Percentiles rank a stretch among this genome's conserved stretches.
Evolutionary conservation across 2,888 invertebrate genomes (phyloP).

Genomic region (Lottia scabra): DNA sequence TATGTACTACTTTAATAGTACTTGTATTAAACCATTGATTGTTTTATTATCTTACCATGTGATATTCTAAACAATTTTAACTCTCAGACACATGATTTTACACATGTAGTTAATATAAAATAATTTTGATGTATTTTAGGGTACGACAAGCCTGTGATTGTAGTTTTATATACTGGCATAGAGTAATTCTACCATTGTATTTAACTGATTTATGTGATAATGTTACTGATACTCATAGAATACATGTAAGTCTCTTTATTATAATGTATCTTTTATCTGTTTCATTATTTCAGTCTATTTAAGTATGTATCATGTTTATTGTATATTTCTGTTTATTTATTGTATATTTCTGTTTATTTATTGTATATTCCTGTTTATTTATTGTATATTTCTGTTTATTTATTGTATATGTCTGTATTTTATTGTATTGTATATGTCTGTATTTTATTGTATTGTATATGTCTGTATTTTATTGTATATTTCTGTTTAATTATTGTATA

Average conservation of each 20-base stretch:
- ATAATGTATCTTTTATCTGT: too few relatives aligned
- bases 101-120: too few relatives aligned
- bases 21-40: neutral
- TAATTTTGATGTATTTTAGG: constrained; percentile 52
- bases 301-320: too few relatives aligned
- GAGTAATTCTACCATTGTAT: constrained; percentile 81
- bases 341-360: too few relatives aligned
- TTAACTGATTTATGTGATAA: constrained; percentile 80
- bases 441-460: constrained; percentile 56
- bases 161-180: constrained; percentile 85
- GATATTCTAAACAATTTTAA: too few relatives aligned
- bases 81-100: too few relatives aligned
- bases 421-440: constrained; percentile 60
- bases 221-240: constrained; percentile 77
- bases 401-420: constrained; percentile 68
- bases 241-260: constrained; percentile 71
- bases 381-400: too few relatives aligned
- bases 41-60: constrained; percentile 6
- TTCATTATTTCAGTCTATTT: too few relatives aligned
- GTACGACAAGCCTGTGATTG: constrained; percentile 79
- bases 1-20: too few relatives aligned
- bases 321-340: too few relatives aligned
- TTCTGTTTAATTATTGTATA: constrained; percentile 1
- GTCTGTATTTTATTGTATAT: constrained; percentile 67
- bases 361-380: too few relatives aligned